Percentiles rank a stretch among this genome's conserved stretches.
Conservation (phyloP, 2,888 invertebrate species). For the Eristalinus aeneus region DNA sequence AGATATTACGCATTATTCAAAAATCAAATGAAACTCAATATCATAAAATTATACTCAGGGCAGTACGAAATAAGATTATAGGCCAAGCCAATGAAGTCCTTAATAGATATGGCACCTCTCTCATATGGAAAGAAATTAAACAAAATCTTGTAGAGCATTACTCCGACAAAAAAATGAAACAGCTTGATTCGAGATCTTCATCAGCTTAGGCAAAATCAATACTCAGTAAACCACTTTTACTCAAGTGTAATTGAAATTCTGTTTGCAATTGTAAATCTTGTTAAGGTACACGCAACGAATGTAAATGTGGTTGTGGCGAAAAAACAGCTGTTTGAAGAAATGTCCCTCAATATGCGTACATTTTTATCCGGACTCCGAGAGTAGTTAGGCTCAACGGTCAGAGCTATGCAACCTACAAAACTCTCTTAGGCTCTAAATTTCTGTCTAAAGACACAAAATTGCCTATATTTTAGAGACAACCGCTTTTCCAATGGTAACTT, state of each 20-base stretch:
- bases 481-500: background rate
- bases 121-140: constrained; percentile 39
- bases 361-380: no score
- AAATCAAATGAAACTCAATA: no score
- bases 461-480: background rate
- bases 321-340: no score
- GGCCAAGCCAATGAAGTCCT: no score
- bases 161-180: constrained; percentile 45
- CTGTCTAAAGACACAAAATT: background rate
- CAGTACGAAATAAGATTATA: no score
- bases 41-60: no score
- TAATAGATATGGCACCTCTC: constrained; percentile 40
- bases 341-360: no score
- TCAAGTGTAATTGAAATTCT: no score
- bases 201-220: background rate
- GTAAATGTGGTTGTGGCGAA: no score
- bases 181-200: constrained; percentile 10
- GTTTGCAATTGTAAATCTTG: no score
- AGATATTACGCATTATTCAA: no score
- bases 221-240: background rate
- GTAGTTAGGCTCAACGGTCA: constrained; percentile 1
- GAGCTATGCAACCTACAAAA: background rate
- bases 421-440: background rate
- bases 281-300: no score
- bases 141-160: constrained; percentile 40